Evolutionary conservation across 1,140 invertebrate species (phyloP).

Genomic region (Drosophila trapezifrons): DNA sequence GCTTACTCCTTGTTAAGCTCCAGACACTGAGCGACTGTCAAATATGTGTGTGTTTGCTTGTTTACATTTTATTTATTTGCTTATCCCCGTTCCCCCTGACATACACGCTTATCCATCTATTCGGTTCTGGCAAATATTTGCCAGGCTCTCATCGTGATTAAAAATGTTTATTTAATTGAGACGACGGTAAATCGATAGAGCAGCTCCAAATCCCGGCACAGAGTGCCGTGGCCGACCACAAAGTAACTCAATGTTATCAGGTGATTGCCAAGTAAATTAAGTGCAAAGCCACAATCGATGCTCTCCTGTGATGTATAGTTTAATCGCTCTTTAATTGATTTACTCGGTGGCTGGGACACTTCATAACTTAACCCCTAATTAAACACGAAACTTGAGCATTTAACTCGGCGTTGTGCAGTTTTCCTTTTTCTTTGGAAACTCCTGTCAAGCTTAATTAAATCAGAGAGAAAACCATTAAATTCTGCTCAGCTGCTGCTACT

Average conservation of each 20-base stretch:
- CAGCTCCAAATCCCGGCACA: neutral
- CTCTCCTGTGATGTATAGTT: slow-evolving; percentile 5
- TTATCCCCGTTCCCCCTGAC: neutral
- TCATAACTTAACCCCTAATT: slow-evolving; percentile 25
- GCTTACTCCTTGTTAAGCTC: slow-evolving; percentile 11
- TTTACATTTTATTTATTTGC: slow-evolving; percentile 37
- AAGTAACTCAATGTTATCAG: slow-evolving; percentile 36
- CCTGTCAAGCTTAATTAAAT: neutral
- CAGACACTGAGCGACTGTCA: slow-evolving; percentile 10
- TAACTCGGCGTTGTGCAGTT: neutral
- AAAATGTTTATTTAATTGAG: slow-evolving; percentile 50
- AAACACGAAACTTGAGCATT: neutral
- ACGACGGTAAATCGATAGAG: neutral
- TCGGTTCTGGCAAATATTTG: slow-evolving; percentile 29
- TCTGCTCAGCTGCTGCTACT: neutral
- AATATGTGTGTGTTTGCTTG: slow-evolving; percentile 12
- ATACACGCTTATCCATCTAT: slow-evolving; percentile 18
- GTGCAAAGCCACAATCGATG: slow-evolving; percentile 16
- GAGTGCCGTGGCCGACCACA: slow-evolving; percentile 21
- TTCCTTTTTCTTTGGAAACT: neutral
- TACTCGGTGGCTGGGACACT: neutral
- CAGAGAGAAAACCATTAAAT: neutral
- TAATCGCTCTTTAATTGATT: slow-evolving; percentile 43
- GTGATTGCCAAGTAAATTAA: slow-evolving; percentile 25
- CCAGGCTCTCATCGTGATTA: slow-evolving; percentile 26